Evolutionary conservation across 2,888 invertebrate genomes (phyloP), one percentile per base, ranked within the genome.

Genomic region (Epicampocera succincta): DNA sequence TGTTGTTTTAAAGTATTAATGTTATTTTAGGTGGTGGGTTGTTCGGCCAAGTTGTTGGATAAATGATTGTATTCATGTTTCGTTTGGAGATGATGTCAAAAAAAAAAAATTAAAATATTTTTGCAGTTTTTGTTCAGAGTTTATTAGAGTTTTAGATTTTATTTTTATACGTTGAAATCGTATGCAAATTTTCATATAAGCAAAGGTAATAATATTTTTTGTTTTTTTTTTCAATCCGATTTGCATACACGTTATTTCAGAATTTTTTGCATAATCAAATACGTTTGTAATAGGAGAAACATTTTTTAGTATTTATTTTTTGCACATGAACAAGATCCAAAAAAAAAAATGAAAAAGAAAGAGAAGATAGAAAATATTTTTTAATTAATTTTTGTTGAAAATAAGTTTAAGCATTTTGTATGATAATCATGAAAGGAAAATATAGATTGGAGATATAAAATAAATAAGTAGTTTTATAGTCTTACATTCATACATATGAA

Each of bases 371-470:
- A 69, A 79, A 66, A 73, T 44, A 78, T 52, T 66, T 79, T 72
- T 73, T 66, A 76, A 80, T 71, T 72, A 66, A 72, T 73, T 76
- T 61, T 69, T 73, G 69, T 68, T 77, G 65, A 38, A 60, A 73
- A 65, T 46, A 69, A 73, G 29, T 69, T 69, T 76, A 25, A 66
- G 65, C 58, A 79, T 74, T 60, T 73, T 56, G 42, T 48, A 38
- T 73, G 52, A 79, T 66, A 48, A 38, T 52, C 69, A 74, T 69
- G n/a, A n/a, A n/a, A n/a, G n/a, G n/a, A n/a, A n/a, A n/a, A n/a
- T n/a, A n/a, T n/a, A n/a, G n/a, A n/a, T n/a, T n/a, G 69, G 61
- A 75, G 58, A 56, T 56, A 56, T 63, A 74, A 42, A 52, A 42
- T 42, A 66, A 65, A 29, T 56, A 46, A 40, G n/a, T 74, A 56